Conservation (phyloP, 2,797 vertebrate genomes). For the Macrochelys suwanniensis region DNA sequence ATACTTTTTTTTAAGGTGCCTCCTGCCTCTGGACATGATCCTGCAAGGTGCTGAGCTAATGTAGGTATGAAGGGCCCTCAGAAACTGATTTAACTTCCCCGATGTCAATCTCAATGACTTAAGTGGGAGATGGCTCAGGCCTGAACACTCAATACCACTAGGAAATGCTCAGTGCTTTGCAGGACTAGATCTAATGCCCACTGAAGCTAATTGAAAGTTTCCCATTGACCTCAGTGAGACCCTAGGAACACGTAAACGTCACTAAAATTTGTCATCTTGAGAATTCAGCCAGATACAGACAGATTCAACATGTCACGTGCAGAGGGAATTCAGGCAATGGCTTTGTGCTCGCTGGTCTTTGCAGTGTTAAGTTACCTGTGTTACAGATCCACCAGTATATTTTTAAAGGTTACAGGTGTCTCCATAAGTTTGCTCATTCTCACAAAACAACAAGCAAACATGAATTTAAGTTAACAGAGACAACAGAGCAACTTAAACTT, state of each 20-base stretch:
- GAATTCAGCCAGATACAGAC: background rate
- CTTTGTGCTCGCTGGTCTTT: background rate
- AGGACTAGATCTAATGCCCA: background rate
- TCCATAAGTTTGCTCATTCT: background rate
- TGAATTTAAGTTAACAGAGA: slow-evolving; percentile 1
- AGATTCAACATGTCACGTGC: background rate
- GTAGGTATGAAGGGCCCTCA: background rate
- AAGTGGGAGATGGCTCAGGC: background rate
- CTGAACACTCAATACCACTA: background rate
- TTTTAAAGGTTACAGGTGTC: background rate
- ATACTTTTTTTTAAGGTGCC: background rate
- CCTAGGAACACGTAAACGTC: background rate
- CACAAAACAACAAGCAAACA: slow-evolving; percentile 9
- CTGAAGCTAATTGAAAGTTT: background rate
- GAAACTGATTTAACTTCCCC: background rate
- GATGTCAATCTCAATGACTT: background rate
- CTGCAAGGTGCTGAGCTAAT: background rate
- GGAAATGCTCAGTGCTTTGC: background rate
- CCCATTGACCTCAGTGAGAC: background rate
- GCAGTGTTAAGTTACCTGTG: background rate
- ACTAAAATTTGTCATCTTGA: background rate
- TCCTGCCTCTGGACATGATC: background rate
- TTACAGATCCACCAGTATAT: background rate
- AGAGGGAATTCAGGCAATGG: background rate
- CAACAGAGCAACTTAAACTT: background rate